Percentiles rank a stretch among this genome's conserved stretches.
Evolutionary conservation across 2,888 invertebrate genomes (phyloP).

Genomic region (Ophion ventricosus): DNA sequence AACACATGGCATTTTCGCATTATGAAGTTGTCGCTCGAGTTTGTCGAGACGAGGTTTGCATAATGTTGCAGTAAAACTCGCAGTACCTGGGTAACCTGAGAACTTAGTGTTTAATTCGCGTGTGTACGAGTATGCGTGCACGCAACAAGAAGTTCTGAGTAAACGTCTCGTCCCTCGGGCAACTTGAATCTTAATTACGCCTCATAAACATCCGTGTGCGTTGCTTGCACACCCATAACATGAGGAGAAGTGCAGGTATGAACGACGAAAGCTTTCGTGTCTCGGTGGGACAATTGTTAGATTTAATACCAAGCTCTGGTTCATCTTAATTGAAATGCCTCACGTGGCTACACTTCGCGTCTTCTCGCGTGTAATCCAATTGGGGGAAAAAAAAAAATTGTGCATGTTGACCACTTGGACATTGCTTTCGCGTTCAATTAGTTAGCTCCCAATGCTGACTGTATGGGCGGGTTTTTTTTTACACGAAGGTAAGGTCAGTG

Average conservation of each 20-base stretch:
- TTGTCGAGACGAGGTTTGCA: conserved; percentile 20
- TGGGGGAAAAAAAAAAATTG: not conserved
- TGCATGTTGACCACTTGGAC: not conserved
- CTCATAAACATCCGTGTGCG: conserved; percentile 12
- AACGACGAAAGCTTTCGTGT: not conserved
- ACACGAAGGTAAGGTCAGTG: no score
- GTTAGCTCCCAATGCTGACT: no score
- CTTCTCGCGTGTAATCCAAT: not conserved
- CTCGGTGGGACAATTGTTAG: not conserved
- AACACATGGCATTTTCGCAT: conserved; percentile 20
- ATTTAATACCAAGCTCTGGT: not conserved
- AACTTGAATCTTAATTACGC: conserved; percentile 21
- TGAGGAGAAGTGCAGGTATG: not conserved
- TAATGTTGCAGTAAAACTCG: conserved; percentile 15
- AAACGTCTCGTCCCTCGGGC: conserved; percentile 23
- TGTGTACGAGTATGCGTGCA: not conserved
- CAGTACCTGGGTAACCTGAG: not conserved
- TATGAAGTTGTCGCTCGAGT: conserved; percentile 18
- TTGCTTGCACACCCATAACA: not conserved
- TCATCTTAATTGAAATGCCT: not conserved
- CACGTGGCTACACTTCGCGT: not conserved
- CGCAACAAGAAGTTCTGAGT: conserved; percentile 23
- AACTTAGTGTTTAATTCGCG: conserved; percentile 17
- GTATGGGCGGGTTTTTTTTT: no score
- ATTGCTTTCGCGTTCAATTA: not conserved